Evolutionary conservation across 64 coral and sea anemone genomes (phyloP).

Genomic region (Trachythela sp.): DNA sequence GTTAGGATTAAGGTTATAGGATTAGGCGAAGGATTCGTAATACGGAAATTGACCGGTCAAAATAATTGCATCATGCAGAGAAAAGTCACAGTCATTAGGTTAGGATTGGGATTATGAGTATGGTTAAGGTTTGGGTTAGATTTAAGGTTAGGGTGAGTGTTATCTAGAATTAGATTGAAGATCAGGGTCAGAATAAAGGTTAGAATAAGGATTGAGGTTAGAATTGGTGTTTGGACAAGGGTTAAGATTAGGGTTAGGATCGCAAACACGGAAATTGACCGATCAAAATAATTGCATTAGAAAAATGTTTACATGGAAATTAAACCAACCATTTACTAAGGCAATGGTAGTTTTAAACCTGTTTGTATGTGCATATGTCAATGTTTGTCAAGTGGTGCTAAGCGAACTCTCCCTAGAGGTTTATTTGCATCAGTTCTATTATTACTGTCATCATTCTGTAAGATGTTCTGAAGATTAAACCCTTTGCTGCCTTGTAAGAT

Average conservation of each 20-base stretch:
- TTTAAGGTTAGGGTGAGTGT: too few relatives aligned
- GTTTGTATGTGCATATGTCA: background rate
- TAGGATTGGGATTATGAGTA: too few relatives aligned
- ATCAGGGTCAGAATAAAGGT: background rate
- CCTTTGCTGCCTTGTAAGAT: background rate
- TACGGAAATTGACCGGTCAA: too few relatives aligned
- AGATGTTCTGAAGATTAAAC: background rate
- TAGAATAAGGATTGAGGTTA: background rate
- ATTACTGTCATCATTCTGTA: background rate
- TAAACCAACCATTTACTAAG: background rate
- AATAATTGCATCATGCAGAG: too few relatives aligned
- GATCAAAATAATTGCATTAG: too few relatives aligned
- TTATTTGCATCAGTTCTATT: background rate
- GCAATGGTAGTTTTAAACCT: background rate
- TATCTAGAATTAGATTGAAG: too few relatives aligned
- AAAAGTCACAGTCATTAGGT: too few relatives aligned
- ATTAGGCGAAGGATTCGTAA: too few relatives aligned
- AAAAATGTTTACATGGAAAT: too few relatives aligned
- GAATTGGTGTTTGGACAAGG: background rate
- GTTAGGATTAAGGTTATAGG: too few relatives aligned
- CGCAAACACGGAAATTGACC: background rate
- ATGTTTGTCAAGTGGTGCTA: background rate
- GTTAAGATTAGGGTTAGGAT: background rate
- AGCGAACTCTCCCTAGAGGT: background rate
- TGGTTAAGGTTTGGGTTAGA: too few relatives aligned